These are phyloP conservation scores for Stenopsyche tienmushanensis DNA, from an alignment of 1,140 invertebrate species.

Conservation along the genomic window DNA sequence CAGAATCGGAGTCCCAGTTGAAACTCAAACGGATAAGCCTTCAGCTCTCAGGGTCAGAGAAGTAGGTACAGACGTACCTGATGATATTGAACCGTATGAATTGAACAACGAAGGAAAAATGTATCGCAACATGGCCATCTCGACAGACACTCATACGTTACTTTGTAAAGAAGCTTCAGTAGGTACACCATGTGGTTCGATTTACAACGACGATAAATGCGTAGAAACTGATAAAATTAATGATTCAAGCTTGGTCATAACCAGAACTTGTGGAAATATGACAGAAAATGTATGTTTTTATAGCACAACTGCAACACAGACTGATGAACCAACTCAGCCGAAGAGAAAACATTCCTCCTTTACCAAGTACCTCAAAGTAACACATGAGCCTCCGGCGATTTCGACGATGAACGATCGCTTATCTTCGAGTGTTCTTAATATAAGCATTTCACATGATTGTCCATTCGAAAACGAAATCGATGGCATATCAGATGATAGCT, in stretches of 20 bases:
- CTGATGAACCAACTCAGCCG: constrained; percentile 20
- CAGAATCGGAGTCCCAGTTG: constrained; percentile 56
- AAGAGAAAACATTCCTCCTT: constrained; percentile 37
- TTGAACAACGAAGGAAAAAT: constrained; percentile 43
- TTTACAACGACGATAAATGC: constrained; percentile 49
- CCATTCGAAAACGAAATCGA: constrained; percentile 33
- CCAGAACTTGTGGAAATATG: constrained; percentile 38
- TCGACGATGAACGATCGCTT: not conserved
- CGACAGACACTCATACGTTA: constrained; percentile 48
- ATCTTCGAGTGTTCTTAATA: constrained; percentile 34
- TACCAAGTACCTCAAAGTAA: constrained; percentile 37
- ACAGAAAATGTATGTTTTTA: constrained; percentile 25
- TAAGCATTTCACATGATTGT: constrained; percentile 37
- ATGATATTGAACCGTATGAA: constrained; percentile 52
- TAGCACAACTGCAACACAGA: constrained; percentile 29
- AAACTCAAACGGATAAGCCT: constrained; percentile 61
- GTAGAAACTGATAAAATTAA: constrained; percentile 47
- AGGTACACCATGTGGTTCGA: constrained; percentile 45
- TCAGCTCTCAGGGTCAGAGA: constrained; percentile 59
- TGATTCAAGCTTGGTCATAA: constrained; percentile 27
- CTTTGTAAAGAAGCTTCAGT: constrained; percentile 51
- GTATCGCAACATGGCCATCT: constrained; percentile 47
- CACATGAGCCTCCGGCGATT: constrained; percentile 4
- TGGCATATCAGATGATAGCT: constrained; percentile 38
- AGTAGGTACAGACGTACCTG: constrained; percentile 55